These are phyloP conservation scores for Sarcophaga variegata DNA, from an alignment of 2,888 invertebrate genomes.

Conservation along the genomic window DNA sequence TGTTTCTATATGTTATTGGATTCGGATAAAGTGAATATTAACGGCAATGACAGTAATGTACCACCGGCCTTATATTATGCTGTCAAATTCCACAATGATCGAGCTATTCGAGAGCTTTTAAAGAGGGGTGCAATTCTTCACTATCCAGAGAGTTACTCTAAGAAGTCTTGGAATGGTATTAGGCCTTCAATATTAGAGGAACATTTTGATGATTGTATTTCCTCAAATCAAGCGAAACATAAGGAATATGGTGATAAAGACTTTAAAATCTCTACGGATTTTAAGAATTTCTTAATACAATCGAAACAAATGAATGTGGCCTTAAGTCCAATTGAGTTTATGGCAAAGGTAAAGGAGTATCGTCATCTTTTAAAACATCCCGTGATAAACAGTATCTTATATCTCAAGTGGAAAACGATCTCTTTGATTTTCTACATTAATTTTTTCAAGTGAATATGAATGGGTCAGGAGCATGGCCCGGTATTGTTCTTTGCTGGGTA, in stretches of 20 bases:
- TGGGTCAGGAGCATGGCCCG: slow-evolving; percentile 82
- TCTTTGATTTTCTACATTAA: slow-evolving; percentile 88
- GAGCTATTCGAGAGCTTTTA: slow-evolving; percentile 85
- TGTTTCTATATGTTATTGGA: slow-evolving; percentile 86
- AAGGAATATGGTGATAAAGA: slow-evolving; percentile 85
- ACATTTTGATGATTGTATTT: slow-evolving; percentile 88
- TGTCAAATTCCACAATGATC: slow-evolving; percentile 86
- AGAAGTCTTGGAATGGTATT: slow-evolving; percentile 88
- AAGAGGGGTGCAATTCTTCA: slow-evolving; percentile 85
- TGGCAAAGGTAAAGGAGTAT: slow-evolving; percentile 81
- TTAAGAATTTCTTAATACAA: slow-evolving; percentile 86
- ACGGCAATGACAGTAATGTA: slow-evolving; percentile 84
- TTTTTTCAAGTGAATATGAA: slow-evolving; percentile 83
- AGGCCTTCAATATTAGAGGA: slow-evolving; percentile 86
- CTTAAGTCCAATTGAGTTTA: too few relatives aligned
- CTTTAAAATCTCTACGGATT: slow-evolving; percentile 89
- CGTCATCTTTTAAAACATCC: slow-evolving; percentile 89
- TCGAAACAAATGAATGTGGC: slow-evolving; percentile 82
- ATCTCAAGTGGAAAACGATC: slow-evolving; percentile 91
- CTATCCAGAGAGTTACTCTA: too few relatives aligned
- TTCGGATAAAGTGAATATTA: slow-evolving; percentile 84
- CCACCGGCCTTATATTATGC: slow-evolving; percentile 78
- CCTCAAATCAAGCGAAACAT: slow-evolving; percentile 82
- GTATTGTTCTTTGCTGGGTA: slow-evolving; percentile 81
- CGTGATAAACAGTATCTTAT: slow-evolving; percentile 89